A percentile compares a stretch with the other conserved stretches of the same genome.
Conservation (phyloP, 2,888 invertebrate genomes). For the Lottia gigantea region DNA sequence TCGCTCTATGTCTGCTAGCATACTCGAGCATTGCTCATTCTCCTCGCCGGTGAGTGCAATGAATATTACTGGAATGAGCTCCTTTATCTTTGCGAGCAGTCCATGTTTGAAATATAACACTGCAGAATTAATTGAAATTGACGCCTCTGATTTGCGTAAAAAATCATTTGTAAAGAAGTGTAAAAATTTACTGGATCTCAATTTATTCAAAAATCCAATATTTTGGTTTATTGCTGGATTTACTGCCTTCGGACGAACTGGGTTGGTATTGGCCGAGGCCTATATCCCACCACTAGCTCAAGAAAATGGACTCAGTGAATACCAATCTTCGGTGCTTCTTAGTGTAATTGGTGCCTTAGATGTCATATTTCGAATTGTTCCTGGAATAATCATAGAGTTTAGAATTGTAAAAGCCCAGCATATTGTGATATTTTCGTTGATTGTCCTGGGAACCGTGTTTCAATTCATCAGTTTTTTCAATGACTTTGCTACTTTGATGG, state of each 20-base stretch:
- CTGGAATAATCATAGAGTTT: slow-evolving; percentile 21
- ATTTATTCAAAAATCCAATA: slow-evolving; percentile 14
- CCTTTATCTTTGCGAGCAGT: no score
- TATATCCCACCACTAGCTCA: slow-evolving; percentile 21
- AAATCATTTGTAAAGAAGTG: neutral
- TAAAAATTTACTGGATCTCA: slow-evolving; percentile 7
- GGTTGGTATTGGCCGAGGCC: slow-evolving; percentile 9
- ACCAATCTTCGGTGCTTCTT: slow-evolving; percentile 15
- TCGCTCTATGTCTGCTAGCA: no score
- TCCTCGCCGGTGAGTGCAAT: no score
- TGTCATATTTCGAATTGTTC: slow-evolving; percentile 20
- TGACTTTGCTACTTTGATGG: slow-evolving; percentile 14
- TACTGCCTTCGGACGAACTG: slow-evolving; percentile 5
- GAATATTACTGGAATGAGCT: no score
- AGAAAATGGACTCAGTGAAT: slow-evolving; percentile 20
- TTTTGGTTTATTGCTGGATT: slow-evolving; percentile 12
- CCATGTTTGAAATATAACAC: no score
- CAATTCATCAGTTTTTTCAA: slow-evolving; percentile 16
- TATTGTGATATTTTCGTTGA: slow-evolving; percentile 9
- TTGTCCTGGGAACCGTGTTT: slow-evolving; percentile 14
- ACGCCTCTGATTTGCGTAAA: neutral
- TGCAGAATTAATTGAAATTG: no score
- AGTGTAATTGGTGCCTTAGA: slow-evolving; percentile 16
- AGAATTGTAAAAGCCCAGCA: slow-evolving; percentile 14
- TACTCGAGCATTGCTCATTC: no score